Base-by-base conservation (phyloP, 2,113 vertebrate species). In the Probosciger aterrimus region DNA sequence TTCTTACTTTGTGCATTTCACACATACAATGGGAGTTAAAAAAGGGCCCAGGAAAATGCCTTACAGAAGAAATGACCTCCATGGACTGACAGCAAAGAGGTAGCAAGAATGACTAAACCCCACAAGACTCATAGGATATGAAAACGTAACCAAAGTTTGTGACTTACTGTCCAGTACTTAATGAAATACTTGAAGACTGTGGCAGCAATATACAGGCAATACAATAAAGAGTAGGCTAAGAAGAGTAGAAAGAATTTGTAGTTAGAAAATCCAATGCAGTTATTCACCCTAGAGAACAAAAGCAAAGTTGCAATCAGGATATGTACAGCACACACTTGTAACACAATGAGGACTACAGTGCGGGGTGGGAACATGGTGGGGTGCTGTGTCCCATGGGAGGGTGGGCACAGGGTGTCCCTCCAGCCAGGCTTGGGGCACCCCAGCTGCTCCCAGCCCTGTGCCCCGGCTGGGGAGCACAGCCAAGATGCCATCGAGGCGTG, bases 191-290 rank as follows among this genome's bases (percentile, higher is more conserved):
- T 98, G 98, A 99, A 99, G 94, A 99, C 99, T 17, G 99, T 99
- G 73, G 98, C 98, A 52, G 98, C 98, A 71, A 99, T 99, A 95
- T 99, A 99, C 64, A 99, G 88, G 93, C 99, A 99, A 97, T 99
- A 99, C 86, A 99, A 80, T 97, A 99, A 98, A 83, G 99, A 99
- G 98, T 99, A 99, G 76, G 98, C 98, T 93, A 99, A 98, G 97
- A 99, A 99, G 52, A 99, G 98, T 64, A 99, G 98, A 95, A 99
- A 99, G 97, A 99, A 99, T 98, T 99, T 99, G 98, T 99, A 99
- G 98, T 99, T 99, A 95, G 99, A 99, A 98, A 99, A 99, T 88
- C 99, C 99, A 95, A 99, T 98, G 96, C 99, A 99, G 98, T 99
- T 99, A 98, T 99, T 99, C 90, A 99, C 99, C 99, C 99, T 99